These are phyloP conservation scores for Deroplatys truncata DNA, from an alignment of 2,888 invertebrate species.

Conservation along the genomic window DNA sequence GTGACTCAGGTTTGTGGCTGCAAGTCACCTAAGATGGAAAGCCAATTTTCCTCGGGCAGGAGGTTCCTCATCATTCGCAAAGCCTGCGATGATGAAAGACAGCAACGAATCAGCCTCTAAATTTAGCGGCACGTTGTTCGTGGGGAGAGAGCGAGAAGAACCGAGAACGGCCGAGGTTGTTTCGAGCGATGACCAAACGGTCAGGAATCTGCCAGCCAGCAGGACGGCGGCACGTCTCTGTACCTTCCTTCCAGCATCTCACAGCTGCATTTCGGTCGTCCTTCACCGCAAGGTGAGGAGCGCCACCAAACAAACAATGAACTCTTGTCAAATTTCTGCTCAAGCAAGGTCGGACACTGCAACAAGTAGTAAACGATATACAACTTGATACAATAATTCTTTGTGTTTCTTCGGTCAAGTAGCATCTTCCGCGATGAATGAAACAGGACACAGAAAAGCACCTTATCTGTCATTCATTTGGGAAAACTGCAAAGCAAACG, in stretches of 20 bases:
- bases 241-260: neutral
- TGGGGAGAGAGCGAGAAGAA: neutral
- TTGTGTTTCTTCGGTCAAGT: too few relatives aligned
- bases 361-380: neutral
- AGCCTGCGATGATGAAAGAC: neutral
- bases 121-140: constrained; percentile 17
- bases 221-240: neutral
- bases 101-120: constrained; percentile 23
- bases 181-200: constrained; percentile 21
- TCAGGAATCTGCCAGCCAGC: constrained; percentile 18
- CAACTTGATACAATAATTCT: too few relatives aligned
- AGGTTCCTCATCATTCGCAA: neutral
- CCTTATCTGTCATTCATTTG: too few relatives aligned
- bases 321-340: neutral
- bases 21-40: neutral
- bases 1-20: neutral
- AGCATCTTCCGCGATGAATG: too few relatives aligned
- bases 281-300: neutral
- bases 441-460: too few relatives aligned
- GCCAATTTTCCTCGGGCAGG: neutral
- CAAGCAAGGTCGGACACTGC: neutral
- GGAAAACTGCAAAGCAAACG: too few relatives aligned
- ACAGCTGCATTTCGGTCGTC: neutral
- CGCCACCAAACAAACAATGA: neutral
- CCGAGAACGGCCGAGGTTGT: constrained; percentile 18